Conservation (phyloP, 1,140 invertebrate genomes). For the Anastatus disparis region DNA sequence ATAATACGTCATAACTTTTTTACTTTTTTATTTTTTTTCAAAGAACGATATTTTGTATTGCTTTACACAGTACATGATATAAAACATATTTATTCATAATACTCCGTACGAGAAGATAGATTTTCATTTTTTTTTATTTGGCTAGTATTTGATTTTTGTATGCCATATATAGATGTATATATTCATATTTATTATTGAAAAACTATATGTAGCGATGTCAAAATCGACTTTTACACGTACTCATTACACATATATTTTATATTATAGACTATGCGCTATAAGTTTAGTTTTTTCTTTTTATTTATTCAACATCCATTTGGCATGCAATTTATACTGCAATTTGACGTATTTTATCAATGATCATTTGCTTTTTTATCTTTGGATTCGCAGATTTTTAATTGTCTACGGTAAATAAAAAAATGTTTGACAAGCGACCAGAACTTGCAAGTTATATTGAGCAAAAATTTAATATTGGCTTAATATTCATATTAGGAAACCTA, state of each 20-base stretch:
- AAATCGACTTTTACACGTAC: background rate
- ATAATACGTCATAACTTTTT: background rate
- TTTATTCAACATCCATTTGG: slow-evolving; percentile 2
- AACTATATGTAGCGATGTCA: too few species aligned
- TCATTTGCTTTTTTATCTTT: too few species aligned
- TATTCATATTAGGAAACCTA: too few species aligned
- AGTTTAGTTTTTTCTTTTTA: background rate
- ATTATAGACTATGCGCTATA: slow-evolving; percentile 7
- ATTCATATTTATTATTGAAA: background rate
- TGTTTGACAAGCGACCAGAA: too few species aligned
- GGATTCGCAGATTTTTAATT: too few species aligned
- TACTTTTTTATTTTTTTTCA: too few species aligned
- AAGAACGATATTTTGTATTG: background rate
- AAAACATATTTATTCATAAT: slow-evolving; percentile 1
- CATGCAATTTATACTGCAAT: background rate
- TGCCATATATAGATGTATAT: background rate
- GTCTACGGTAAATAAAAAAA: too few species aligned
- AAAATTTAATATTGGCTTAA: too few species aligned
- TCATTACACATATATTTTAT: slow-evolving; percentile 7
- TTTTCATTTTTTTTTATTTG: background rate
- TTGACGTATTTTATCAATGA: too few species aligned
- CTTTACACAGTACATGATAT: slow-evolving; percentile 17
- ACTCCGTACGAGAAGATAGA: background rate
- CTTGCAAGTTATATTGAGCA: too few species aligned
- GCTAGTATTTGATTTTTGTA: background rate